phyloP scores from a whole-genome alignment of 2,888 invertebrate species.

The Chrysolina americana region DNA sequence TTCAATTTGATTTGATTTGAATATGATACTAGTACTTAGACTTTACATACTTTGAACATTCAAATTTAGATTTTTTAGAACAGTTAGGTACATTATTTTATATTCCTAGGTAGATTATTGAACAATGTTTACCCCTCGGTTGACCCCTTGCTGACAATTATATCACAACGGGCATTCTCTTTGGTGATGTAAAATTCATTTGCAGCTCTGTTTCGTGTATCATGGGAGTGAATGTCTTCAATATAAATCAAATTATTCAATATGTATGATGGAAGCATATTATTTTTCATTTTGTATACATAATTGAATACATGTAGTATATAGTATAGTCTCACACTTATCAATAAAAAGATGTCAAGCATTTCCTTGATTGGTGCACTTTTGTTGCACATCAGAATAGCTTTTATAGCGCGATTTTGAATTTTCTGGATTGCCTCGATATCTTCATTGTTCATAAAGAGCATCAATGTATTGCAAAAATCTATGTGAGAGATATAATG shows the following conservation, averaged over 20 bases:
- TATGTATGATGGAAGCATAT: background rate
- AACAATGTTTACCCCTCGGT: background rate
- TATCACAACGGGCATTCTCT: background rate
- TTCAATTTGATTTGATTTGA: too few relatives aligned
- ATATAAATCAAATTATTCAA: background rate
- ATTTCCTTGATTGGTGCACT: background rate
- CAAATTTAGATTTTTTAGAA: background rate
- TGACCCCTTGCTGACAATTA: too few relatives aligned
- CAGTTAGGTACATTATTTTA: background rate
- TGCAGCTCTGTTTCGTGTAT: background rate
- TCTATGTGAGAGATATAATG: slow-evolving; percentile 6
- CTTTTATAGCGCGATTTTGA: slow-evolving; percentile 15
- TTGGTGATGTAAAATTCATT: background rate
- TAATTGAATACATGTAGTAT: background rate
- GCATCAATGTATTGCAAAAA: background rate
- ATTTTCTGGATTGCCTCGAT: slow-evolving; percentile 7
- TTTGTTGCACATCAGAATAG: slow-evolving; percentile 20
- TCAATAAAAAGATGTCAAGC: background rate
- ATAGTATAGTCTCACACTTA: background rate
- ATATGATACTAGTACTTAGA: background rate
- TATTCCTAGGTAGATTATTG: background rate
- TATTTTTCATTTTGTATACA: background rate
- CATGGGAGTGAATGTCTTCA: background rate
- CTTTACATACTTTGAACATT: background rate
- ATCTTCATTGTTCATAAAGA: background rate